Evolutionary conservation across 1,140 invertebrate genomes (phyloP).

Genomic region (Drosophila kikkawai): DNA sequence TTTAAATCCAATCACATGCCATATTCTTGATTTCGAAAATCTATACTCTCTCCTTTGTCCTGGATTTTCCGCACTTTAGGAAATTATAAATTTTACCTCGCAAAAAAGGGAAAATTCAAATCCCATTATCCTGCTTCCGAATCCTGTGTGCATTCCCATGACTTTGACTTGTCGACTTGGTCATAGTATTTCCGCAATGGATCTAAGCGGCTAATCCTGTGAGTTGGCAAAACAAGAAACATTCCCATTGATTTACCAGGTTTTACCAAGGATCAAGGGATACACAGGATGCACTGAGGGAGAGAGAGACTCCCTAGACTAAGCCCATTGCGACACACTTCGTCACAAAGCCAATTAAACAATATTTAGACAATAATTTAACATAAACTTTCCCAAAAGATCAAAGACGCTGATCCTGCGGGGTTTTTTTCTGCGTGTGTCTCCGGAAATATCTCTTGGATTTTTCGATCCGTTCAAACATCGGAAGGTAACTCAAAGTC

Average conservation of each 20-base stretch:
- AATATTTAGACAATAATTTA: constrained; percentile 69
- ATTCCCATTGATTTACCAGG: constrained; percentile 37
- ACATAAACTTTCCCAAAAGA: constrained; percentile 58
- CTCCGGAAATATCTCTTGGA: constrained; percentile 11
- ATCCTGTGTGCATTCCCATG: constrained; percentile 33
- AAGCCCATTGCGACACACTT: constrained; percentile 52
- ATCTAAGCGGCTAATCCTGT: constrained; percentile 39
- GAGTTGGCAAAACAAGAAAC: constrained; percentile 30
- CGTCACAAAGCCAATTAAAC: constrained; percentile 60
- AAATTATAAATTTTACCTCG: constrained; percentile 1
- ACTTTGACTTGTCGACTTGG: constrained; percentile 54
- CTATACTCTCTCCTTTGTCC: not conserved
- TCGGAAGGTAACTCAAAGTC: constrained; percentile 15
- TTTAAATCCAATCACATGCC: not conserved
- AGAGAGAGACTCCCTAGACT: not conserved
- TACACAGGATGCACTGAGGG: not conserved
- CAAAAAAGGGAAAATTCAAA: constrained; percentile 3
- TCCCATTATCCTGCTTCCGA: constrained; percentile 47
- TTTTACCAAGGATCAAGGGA: constrained; percentile 32
- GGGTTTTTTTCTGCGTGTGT: constrained; percentile 39
- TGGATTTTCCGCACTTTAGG: constrained; percentile 36
- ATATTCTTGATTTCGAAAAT: not conserved
- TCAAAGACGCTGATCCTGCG: constrained; percentile 38
- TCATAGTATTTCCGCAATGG: constrained; percentile 32
- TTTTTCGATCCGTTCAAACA: constrained; percentile 29